A percentile compares a stretch with the other conserved stretches of the same genome.
These are phyloP conservation scores for Holocentrus rufus DNA, from an alignment of 2,797 vertebrate genomes.

Conservation along the genomic window DNA sequence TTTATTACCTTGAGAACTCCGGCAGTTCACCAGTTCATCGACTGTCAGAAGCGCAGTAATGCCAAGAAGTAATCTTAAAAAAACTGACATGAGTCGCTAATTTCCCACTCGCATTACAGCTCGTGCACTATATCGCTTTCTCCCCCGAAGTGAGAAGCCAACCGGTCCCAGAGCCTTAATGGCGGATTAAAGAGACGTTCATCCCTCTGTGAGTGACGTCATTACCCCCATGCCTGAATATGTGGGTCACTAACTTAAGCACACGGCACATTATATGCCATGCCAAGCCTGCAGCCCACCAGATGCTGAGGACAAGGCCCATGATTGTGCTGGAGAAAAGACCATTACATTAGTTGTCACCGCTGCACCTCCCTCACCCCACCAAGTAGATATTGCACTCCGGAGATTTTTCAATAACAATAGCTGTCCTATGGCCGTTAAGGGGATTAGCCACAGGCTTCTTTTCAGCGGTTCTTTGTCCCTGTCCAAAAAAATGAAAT, in stretches of 20 bases:
- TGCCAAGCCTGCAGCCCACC: constrained; percentile 38
- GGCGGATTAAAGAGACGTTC: constrained; percentile 65
- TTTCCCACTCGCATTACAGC: constrained; percentile 39
- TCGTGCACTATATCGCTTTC: constrained; percentile 42
- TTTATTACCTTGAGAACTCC: background rate
- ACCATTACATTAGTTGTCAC: constrained; percentile 60
- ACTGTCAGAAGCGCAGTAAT: no score
- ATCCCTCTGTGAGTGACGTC: constrained; percentile 63
- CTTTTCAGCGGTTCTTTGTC: constrained; percentile 38
- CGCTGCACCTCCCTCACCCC: constrained; percentile 45
- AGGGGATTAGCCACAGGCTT: constrained; percentile 69
- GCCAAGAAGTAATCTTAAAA: no score
- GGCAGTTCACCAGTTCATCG: no score
- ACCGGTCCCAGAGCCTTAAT: constrained; percentile 50
- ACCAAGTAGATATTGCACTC: constrained; percentile 12
- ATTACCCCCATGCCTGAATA: constrained; percentile 59
- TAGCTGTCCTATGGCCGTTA: constrained; percentile 65
- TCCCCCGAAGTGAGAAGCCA: constrained; percentile 36
- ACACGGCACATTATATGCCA: constrained; percentile 52
- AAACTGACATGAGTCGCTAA: background rate
- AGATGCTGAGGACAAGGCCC: constrained; percentile 58
- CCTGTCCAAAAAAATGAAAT: constrained; percentile 40
- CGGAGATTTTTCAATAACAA: constrained; percentile 64
- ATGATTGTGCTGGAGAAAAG: constrained; percentile 48
- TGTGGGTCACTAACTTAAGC: constrained; percentile 70